Base-by-base conservation (phyloP, 2,113 vertebrate species). In the Rhinoderma darwinii region DNA sequence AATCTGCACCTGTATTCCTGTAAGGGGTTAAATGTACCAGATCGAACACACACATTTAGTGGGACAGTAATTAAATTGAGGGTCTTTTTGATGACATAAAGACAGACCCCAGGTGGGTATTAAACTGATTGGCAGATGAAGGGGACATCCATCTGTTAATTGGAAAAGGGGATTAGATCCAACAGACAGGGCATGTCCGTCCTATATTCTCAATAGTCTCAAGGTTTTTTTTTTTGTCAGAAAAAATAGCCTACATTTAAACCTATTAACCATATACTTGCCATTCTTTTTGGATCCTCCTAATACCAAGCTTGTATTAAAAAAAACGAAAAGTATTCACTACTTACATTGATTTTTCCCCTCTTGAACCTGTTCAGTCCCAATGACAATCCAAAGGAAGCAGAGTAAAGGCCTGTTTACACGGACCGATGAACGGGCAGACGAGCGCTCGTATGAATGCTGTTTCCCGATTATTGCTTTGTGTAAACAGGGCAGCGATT, bases 101-200 rank as follows among this genome's bases (percentile, higher is more conserved):
- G 86, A 88, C 79, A 92, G 89, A 90, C 93, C 93, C 91, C 92
- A 91, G 88, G 90, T 93, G 91, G 90, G 70, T 91, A 81, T 93
- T 93, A 92, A 92, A 92, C 90, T 94, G 93, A 94, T 95, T 80
- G 90, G 82, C 90, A 91, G 91, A 59, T 91, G 88, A 83, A 82
- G 89, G 89, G 89, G 89, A 81, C 50, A 0, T 91, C 89, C 88
- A 75, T 91, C 90, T 89, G 25, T 91, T 93, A 90, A 92, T 89
- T 90, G 91, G 84, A 89, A 89, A 41, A 82, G 50, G 12, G 88
- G 82, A 90, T 93, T 89, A 91, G 84, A 92, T 90, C 88, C 88
- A 77, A 75, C 88, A 88, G 27, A 3, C 84, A 59, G 74, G 88
- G 88, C n/a, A 5, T n/a, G 17, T 75, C 25, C 59, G 25, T 41